phyloP scores from a whole-genome alignment of 1,140 invertebrate species.

The Trinorchestia longiramus region DNA sequence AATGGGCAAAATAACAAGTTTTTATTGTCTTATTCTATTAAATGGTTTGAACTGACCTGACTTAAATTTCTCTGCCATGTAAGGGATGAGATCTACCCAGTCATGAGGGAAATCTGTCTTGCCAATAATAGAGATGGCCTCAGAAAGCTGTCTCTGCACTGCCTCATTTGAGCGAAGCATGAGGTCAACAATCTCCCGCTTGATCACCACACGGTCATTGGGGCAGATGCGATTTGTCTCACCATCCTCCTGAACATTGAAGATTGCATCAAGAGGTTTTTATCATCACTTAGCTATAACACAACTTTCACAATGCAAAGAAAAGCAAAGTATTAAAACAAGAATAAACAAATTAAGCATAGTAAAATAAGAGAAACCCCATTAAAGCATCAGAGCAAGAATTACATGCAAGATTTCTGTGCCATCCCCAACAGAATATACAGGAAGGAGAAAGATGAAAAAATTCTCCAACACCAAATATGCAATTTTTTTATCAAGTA shows the following conservation, averaged over 20 bases:
- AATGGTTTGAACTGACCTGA: constrained; percentile 67
- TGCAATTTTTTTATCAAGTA: no score
- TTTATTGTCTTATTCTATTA: no score
- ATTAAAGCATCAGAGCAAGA: no score
- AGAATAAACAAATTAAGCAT: neutral
- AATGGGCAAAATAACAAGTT: no score
- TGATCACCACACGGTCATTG: constrained; percentile 84
- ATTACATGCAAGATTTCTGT: no score
- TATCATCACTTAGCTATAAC: neutral
- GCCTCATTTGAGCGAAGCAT: constrained; percentile 92
- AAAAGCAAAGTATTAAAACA: neutral
- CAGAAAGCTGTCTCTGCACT: constrained; percentile 94
- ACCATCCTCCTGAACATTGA: constrained; percentile 80
- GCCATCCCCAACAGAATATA: no score
- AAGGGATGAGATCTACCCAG: constrained; percentile 74
- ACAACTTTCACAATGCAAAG: neutral
- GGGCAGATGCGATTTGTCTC: constrained; percentile 82
- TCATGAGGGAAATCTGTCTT: constrained; percentile 74
- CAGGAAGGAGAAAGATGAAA: no score
- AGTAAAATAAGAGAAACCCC: no score
- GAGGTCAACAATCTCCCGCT: constrained; percentile 87
- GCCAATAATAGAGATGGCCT: constrained; percentile 95
- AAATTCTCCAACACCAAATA: no score
- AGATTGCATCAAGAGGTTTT: neutral
- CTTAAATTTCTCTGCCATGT: constrained; percentile 73